phyloP scores from a whole-genome alignment of 2,113 vertebrate species.

The Dissostichus mawsoni region DNA sequence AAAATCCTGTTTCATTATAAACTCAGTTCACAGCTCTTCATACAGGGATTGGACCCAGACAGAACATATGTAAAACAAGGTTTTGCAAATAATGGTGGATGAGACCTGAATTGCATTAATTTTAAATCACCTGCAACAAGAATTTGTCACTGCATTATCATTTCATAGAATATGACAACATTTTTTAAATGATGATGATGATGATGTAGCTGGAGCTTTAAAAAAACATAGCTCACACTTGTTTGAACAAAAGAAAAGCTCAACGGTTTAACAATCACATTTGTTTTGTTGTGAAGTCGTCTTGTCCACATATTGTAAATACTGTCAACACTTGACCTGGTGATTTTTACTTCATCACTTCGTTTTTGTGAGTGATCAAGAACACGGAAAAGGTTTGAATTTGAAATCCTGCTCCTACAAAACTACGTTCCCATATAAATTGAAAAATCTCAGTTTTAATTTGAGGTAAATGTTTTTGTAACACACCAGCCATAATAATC shows the following conservation, averaged over 20 bases:
- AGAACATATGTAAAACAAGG: no score
- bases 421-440: no score
- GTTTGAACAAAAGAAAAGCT: slow-evolving; percentile 4
- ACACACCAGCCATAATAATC: background rate
- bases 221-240: slow-evolving; percentile 14
- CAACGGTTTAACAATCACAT: background rate
- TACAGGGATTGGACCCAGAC: no score
- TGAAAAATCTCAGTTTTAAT: no score
- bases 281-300: background rate
- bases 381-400: background rate
- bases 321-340: background rate
- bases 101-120: background rate
- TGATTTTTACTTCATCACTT: background rate
- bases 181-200: background rate
- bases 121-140: slow-evolving; percentile 29
- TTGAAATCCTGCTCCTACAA: background rate
- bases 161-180: background rate
- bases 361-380: background rate
- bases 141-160: background rate
- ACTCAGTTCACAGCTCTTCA: no score
- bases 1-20: slow-evolving; percentile 10
- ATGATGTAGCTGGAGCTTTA: background rate
- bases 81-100: no score
- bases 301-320: slow-evolving; percentile 19
- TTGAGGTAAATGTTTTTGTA: no score